Evolutionary conservation across 2,113 vertebrate genomes (phyloP).

Genomic region (Hymenochirus boettgeri): DNA sequence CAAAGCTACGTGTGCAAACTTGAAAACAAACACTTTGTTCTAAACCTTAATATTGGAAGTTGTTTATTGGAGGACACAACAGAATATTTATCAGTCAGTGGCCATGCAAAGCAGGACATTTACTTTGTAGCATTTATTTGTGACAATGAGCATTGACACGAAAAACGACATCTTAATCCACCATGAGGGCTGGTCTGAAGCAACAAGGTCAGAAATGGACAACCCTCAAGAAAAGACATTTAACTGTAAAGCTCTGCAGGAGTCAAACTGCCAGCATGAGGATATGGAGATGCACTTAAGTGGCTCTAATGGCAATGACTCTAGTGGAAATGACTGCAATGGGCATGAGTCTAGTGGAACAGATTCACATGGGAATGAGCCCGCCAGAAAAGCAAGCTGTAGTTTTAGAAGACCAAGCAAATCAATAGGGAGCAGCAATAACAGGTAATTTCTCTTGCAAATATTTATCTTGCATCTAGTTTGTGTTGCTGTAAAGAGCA

Average conservation of each 20-base stretch:
- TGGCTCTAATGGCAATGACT: not conserved
- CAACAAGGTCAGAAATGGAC: not conserved
- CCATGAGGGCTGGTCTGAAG: not conserved
- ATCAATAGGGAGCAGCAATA: conserved; percentile 52
- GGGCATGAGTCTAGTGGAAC: conserved; percentile 8
- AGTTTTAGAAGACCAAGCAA: conserved; percentile 48
- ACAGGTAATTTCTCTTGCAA: conserved; percentile 49
- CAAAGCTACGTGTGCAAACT: not conserved
- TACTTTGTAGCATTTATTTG: not conserved
- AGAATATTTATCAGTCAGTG: not conserved
- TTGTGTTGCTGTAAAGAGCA: too few species aligned
- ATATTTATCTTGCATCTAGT: too few species aligned
- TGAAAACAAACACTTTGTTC: not conserved
- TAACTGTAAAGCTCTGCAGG: not conserved
- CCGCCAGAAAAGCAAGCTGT: conserved; percentile 39
- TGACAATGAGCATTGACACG: conserved; percentile 14
- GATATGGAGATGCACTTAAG: conserved; percentile 48
- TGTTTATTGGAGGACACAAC: not conserved
- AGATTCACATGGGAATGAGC: not conserved
- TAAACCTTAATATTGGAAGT: not conserved
- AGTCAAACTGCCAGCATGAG: conserved; percentile 26
- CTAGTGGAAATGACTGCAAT: not conserved
- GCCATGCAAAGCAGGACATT: not conserved
- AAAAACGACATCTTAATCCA: conserved; percentile 5
- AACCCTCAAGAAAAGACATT: not conserved